Evolutionary conservation across 2,113 vertebrate species (phyloP).

Genomic region (Gobio gobio): DNA sequence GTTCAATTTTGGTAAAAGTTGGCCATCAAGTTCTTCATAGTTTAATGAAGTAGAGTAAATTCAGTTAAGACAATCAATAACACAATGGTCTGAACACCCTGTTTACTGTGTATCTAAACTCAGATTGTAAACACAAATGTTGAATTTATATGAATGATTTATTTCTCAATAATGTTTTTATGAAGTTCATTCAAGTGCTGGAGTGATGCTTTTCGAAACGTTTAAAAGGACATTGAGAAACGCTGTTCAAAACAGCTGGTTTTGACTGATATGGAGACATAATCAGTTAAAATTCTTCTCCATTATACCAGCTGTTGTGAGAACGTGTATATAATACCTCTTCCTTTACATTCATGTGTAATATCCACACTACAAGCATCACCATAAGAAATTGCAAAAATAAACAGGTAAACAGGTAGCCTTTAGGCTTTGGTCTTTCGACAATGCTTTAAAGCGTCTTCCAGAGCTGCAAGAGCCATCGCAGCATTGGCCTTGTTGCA

Average conservation of each 20-base stretch:
- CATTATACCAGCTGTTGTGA: not conserved
- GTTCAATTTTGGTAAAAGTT: conserved; percentile 14
- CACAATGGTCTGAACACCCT: not conserved
- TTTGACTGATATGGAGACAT: not conserved
- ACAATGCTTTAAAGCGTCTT: conserved; percentile 83
- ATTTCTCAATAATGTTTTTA: not conserved
- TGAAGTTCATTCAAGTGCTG: conserved; percentile 24
- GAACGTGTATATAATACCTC: not conserved
- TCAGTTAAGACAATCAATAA: not conserved
- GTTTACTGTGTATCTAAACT: conserved; percentile 11
- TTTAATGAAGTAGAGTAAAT: not conserved
- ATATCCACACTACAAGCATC: not conserved
- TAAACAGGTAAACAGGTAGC: not conserved
- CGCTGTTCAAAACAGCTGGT: not conserved
- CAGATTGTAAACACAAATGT: not conserved
- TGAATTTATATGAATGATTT: conserved; percentile 16
- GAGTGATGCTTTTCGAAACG: not conserved
- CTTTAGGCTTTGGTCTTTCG: conserved; percentile 79
- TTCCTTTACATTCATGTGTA: not conserved
- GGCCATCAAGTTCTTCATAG: not conserved
- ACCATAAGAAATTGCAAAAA: conserved; percentile 7
- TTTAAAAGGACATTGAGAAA: conserved; percentile 19
- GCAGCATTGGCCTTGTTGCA: conserved; percentile 84
- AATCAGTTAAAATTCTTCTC: not conserved
- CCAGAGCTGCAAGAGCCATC: conserved; percentile 78